Base-by-base conservation (phyloP, 2,113 vertebrate genomes). In the Atrichornis clamosus region DNA sequence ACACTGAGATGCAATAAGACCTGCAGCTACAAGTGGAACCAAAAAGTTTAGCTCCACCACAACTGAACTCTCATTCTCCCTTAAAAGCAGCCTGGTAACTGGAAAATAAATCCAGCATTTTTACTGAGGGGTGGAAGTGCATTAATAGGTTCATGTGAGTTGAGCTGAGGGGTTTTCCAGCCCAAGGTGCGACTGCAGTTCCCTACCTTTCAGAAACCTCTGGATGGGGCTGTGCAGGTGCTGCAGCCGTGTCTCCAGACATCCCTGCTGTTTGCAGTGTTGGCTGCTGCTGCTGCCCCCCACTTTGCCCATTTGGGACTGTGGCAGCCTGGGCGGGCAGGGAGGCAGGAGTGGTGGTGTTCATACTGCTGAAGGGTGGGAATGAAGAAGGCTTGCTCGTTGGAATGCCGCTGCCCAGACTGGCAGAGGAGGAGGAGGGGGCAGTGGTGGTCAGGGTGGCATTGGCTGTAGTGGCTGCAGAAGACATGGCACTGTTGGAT, bases 171-270 rank as follows among this genome's bases (percentile, higher is more conserved):
- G 41, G 2, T 13, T 41, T 52, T 53, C 18, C 10, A 52, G 28
- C n/a, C 3, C 18, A 4, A 75, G 49, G 65, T 47, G 56, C 37
- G 30, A 41, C 0, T 14, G 27, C 33, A n/a, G 55, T 2, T 12
- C 26, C 22, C 77, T 98, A 99, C 99, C 99, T 99, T 98, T 99
- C 99, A 62, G 98, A 99, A 90, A 99, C 98, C 96, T 99, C 99
- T 15, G 98, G 94, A 91, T 98, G 98, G 59, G 97, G 98, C 95
- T 98, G 99, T 79, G 98, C 82, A 75, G 98, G 98, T 21, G 96
- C 98, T 76, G 97, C 97, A 91, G 98, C 49, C 4, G 97, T 84
- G 46, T 99, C 99, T 96, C 98, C 98, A 73, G 99, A 95, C 96
- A 98, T 95, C 68, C 97, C 97, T 50, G 98, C 90, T 52, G 98